phyloP scores from a whole-genome alignment of 1,140 invertebrate genomes.

The Drosophila triauraria region DNA sequence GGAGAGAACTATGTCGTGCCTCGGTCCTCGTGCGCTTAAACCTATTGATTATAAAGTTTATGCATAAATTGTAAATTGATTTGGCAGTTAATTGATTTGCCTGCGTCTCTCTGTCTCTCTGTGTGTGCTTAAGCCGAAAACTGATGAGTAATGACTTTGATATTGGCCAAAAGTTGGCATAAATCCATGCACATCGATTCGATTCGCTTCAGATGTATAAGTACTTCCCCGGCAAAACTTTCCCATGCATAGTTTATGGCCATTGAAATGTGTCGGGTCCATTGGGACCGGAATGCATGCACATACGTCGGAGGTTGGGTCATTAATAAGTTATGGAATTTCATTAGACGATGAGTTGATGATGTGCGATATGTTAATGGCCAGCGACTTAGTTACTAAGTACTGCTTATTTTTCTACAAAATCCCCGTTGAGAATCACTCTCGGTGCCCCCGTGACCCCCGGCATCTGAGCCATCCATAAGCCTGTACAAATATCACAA shows the following conservation, averaged over 20 bases:
- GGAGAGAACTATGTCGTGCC: conserved; percentile 9
- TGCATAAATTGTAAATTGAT: conserved; percentile 82
- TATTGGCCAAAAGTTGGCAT: conserved; percentile 43
- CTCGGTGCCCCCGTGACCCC: background rate
- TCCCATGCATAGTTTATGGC: conserved; percentile 48
- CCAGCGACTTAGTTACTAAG: background rate
- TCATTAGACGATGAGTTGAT: conserved; percentile 32
- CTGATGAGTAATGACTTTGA: conserved; percentile 51
- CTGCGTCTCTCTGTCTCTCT: conserved; percentile 15
- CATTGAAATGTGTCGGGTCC: conserved; percentile 37
- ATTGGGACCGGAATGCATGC: conserved; percentile 15
- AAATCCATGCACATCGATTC: conserved; percentile 40
- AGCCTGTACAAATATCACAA: conserved; percentile 34
- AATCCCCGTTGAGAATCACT: background rate
- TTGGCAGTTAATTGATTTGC: conserved; percentile 81
- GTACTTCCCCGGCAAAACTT: conserved; percentile 45
- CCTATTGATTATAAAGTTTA: conserved; percentile 81
- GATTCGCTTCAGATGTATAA: conserved; percentile 28
- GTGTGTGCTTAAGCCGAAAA: conserved; percentile 30
- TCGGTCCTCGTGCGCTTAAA: conserved; percentile 47
- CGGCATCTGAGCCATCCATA: conserved; percentile 19
- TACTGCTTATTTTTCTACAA: background rate
- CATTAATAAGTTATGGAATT: conserved; percentile 46
- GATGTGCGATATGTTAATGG: conserved; percentile 20
- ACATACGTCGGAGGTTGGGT: background rate